phyloP scores from a whole-genome alignment of 2,888 invertebrate genomes.

The Sinhomidia bicolor region DNA sequence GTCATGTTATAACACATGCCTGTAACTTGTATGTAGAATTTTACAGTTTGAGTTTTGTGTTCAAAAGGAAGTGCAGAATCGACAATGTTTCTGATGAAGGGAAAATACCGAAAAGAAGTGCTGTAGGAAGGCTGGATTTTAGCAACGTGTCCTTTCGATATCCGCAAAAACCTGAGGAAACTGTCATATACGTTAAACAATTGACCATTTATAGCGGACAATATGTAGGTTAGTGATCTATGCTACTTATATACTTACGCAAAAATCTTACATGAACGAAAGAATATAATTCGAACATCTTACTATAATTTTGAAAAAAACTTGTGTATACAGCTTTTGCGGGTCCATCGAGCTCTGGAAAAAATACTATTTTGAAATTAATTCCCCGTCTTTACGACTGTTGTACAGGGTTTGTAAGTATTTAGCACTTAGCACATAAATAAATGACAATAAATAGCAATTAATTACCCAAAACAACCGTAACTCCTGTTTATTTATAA shows the following conservation, averaged over 20 bases:
- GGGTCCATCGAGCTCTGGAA: constrained; percentile 62
- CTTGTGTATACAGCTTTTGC: constrained; percentile 67
- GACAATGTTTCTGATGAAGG: constrained; percentile 69
- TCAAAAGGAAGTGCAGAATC: constrained; percentile 70
- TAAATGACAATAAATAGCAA: too few species aligned
- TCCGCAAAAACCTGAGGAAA: constrained; percentile 55
- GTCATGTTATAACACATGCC: neutral
- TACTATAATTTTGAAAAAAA: too few species aligned
- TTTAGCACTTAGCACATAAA: neutral
- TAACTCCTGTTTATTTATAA: neutral
- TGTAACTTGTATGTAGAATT: too few species aligned
- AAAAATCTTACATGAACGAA: too few species aligned
- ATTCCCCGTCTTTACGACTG: constrained; percentile 71
- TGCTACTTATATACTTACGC: neutral
- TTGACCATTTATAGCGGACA: constrained; percentile 74
- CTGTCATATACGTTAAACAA: constrained; percentile 43
- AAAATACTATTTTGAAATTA: constrained; percentile 69
- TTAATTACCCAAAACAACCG: neutral
- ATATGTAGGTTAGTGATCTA: constrained; percentile 57
- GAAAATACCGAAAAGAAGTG: constrained; percentile 45
- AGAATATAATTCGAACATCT: too few species aligned
- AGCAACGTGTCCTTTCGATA: constrained; percentile 69
- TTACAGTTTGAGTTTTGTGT: neutral
- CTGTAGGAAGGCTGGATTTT: constrained; percentile 73
- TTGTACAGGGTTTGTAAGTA: constrained; percentile 59